Evolutionary conservation across 2,888 invertebrate genomes (phyloP), one percentile per base, ranked within the genome.

Genomic region (Habrosyne pyritoides): DNA sequence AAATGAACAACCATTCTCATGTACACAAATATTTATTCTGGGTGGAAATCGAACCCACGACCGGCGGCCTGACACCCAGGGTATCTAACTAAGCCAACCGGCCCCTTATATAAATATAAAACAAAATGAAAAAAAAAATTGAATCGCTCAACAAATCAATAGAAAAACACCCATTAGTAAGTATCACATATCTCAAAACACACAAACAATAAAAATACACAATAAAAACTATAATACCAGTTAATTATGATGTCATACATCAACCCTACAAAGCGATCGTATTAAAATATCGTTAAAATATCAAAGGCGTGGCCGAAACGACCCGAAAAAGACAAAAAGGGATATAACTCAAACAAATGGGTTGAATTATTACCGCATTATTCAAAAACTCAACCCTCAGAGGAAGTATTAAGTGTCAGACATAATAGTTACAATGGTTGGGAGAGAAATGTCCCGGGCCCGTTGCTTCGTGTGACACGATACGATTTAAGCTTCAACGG

Each of bases 181-280:
- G 0, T 5, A 33, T 33, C 33, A 30, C 2, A n/a, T 8, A n/a
- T 28, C 28, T 7, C 28, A n/a, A n/a, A n/a, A 57, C 59, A 56
- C 62, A 67, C 64, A 50, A 55, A 63, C 70, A 61, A 53, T 47
- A 2, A 46, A 24, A 10, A 30, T n/a, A 12, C 5, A 55, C 53
- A 55, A 66, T 67, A 56, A 66, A 68, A 59, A 33, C 65, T 56
- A 73, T 87, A 82, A 72, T 79, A 61, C 53, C 10, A 52, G 86
- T 89, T 91, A 91, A 91, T 91, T 91, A 91, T 86, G 91, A 91
- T 73, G 77, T 91, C 88, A 75, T 91, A 85, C 81, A 90, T 91
- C 89, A 91, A 83, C 76, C 73, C 66, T 53, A 67, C 64, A 79
- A 74, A 65, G 66, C 58, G 51, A 49, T 58, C 54, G 71, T 79